Base-by-base conservation (phyloP, 2,888 invertebrate species). In the Sinodicranocentrus sp. region DNA sequence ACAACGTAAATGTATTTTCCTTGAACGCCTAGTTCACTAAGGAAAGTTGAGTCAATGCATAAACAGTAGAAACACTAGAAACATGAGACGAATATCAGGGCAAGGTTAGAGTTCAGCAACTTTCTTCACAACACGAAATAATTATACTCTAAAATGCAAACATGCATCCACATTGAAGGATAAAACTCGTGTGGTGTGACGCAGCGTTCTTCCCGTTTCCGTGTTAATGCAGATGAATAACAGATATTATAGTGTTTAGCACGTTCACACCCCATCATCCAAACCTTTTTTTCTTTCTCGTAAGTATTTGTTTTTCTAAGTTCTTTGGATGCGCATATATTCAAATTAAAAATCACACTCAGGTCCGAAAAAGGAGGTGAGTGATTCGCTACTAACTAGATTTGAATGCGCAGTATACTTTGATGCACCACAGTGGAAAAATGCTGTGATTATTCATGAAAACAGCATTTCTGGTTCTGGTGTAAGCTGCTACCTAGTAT, bases 41-140 rank as follows among this genome's bases (percentile, higher is more conserved):
- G 15, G 15, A 48, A 48, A 15, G 48, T 48, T 48, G 33, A 10
- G 33, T 8, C 21, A 23, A 13, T 21, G 57, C 25, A 57, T 57
- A 10, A 25, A 57, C 10, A 10, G 1, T n/a, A n/a, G n/a, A n/a
- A n/a, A n/a, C n/a, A n/a, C n/a, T n/a, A n/a, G n/a, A n/a, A n/a
- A n/a, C 8, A 19, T 52, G 19, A 52, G 19, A 8, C 15, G 25
- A 23, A 73, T 59, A 73, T 73, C 43, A 44, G 61, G 8, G n/a
- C 72, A 73, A 73, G 72, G 72, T 73, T 59, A 73, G 43, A 73
- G 72, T 73, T 73, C 72, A 17, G 23, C n/a, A 59, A 73, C 61
- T 59, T 61, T 23, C 26, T 26, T 25, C 43, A 21, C n/a, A 25
- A 70, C 13, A 67, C 39, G 44, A 21, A 44, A 23, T 6, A 15